Base-by-base conservation (phyloP, 2,888 invertebrate species). In the Lepidocyrtoides sp. region DNA sequence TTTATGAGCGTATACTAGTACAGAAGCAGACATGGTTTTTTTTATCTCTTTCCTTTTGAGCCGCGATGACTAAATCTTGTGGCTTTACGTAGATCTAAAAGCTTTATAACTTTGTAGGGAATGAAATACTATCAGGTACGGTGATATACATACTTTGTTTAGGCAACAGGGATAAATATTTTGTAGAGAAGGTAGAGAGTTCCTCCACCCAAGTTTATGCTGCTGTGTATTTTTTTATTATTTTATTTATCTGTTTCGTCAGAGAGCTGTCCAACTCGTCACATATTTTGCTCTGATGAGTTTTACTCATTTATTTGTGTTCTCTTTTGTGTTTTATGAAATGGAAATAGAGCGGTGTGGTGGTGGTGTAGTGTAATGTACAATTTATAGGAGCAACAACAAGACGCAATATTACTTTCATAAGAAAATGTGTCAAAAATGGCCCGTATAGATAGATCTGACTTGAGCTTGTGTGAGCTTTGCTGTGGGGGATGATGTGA, bases 341-440 rank as follows among this genome's bases (percentile, higher is more conserved):
- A 72, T 36, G 14, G 20, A 41, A 14, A 44, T n/a, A 20, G 32
- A 36, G 36, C 66, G 14, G n/a, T n/a, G n/a, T n/a, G n/a, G n/a
- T n/a, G n/a, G n/a, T n/a, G n/a, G n/a, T n/a, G n/a, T n/a, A n/a
- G n/a, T n/a, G n/a, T n/a, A n/a, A n/a, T n/a, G n/a, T n/a, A n/a
- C n/a, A n/a, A n/a, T n/a, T n/a, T n/a, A n/a, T n/a, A n/a, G n/a
- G n/a, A n/a, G n/a, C n/a, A n/a, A n/a, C n/a, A 0, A 72, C 41
- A 1, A 72, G n/a, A 2, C 26, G 10, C 3, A 36, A 36, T 3
- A 41, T 20, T 32, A 36, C 32, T 36, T 60, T 32, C 81, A 17
- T 10, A 36, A 69, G 10, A 51, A 75, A 77, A 51, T 77, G 51
- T 77, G 92, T 92, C 92, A 91, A 88, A 92, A 92, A 82, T 87